These are phyloP conservation scores for Leucophenga maculata DNA, from an alignment of 2,888 invertebrate species.

Conservation along the genomic window DNA sequence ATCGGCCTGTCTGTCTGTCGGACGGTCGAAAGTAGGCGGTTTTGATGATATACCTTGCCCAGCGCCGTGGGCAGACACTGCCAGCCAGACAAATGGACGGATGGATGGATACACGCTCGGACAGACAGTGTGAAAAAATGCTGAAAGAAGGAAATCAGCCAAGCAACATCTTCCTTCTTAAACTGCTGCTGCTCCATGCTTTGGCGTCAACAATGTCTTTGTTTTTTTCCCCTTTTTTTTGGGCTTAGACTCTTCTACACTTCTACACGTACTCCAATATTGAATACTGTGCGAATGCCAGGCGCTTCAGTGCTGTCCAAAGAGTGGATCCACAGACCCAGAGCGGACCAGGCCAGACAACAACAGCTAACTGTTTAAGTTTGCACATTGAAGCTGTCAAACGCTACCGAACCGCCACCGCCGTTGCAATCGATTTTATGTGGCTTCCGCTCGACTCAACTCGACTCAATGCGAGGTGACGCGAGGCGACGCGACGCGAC, in stretches of 20 bases:
- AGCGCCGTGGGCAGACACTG: conserved; percentile 22
- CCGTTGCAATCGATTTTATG: conserved; percentile 48
- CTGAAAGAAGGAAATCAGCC: conserved; percentile 10
- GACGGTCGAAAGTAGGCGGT: conserved; percentile 63
- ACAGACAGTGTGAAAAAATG: conserved; percentile 23
- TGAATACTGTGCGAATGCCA: no score
- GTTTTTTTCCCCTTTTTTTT: no score
- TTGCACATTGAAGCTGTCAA: conserved; percentile 13
- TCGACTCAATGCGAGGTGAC: conserved; percentile 18
- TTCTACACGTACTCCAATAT: no score
- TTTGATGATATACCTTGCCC: conserved; percentile 67
- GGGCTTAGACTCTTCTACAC: not conserved
- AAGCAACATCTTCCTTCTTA: conserved; percentile 18
- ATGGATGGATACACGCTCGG: not conserved
- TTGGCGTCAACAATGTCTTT: not conserved
- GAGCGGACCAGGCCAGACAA: no score
- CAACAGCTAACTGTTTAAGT: conserved; percentile 11
- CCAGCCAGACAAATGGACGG: not conserved
- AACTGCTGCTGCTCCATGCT: not conserved
- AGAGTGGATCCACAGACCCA: not conserved
- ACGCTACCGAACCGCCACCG: conserved; percentile 13
- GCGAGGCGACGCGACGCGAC: conserved; percentile 17
- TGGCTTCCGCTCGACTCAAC: conserved; percentile 51
- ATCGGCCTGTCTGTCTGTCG: no score
- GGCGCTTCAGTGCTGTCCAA: no score